Evolutionary conservation across 2,113 vertebrate species (phyloP).

Genomic region (Gavia stellata): DNA sequence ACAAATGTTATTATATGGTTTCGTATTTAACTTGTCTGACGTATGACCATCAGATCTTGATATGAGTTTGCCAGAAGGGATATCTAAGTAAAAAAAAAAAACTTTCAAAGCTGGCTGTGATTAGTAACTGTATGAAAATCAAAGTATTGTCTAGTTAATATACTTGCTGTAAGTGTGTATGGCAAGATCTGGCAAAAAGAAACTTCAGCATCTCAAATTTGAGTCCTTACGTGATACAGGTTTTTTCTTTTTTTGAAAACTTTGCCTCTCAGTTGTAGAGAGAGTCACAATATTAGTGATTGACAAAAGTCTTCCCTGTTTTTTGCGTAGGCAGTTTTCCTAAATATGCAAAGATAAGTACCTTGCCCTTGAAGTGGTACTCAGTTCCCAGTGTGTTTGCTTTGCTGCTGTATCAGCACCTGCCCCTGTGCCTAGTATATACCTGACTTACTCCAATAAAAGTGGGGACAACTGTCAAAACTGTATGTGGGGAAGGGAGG

Average conservation of each 20-base stretch:
- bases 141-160: not conserved
- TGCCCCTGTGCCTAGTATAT: not conserved
- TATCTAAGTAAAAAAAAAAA: not conserved
- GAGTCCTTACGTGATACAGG: accelerated
- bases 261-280: not conserved
- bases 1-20: accelerated
- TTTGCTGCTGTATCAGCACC: not conserved
- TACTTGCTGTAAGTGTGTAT: accelerated
- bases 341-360: not conserved
- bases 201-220: not conserved
- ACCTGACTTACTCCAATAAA: not conserved
- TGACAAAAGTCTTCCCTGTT: not conserved
- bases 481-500: not conserved
- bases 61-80: accelerated
- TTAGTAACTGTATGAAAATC: not conserved
- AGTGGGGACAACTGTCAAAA: not conserved
- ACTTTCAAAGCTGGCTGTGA: not conserved
- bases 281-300: not conserved
- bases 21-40: not conserved
- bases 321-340: not conserved
- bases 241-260: not conserved
- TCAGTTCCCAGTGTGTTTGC: not conserved
- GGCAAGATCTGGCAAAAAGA: not conserved
- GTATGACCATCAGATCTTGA: not conserved
- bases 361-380: not conserved